Base-by-base conservation (phyloP, 2,113 vertebrate species). In the Vulpes lagopus region DNA sequence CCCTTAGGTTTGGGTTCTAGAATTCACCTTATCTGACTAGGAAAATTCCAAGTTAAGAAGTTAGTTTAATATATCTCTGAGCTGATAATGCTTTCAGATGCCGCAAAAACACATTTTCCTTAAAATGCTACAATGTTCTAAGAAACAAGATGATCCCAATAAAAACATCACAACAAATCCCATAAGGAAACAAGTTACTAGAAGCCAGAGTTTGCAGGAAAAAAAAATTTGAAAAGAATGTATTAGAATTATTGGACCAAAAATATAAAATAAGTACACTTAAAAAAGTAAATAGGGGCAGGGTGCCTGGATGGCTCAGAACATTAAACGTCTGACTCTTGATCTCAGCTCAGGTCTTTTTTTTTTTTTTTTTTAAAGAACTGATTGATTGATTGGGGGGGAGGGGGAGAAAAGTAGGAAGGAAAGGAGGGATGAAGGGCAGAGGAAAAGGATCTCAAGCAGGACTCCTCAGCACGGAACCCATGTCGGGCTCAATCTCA, bases 1-100 rank as follows among this genome's bases (percentile, higher is more conserved):
- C 20, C 11, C 11, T 32, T 14, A 85, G 25, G n/a, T 64, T 23
- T 91, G 76, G n/a, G 32, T 17, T 80, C 51, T 89, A 9, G 59
- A 82, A 95, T 81, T 87, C 32, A 88, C 32, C 65, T 62, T 60
- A 92, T 71, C 30, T 94, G 32, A 87, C 25, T 43, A 88, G 79
- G 51, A 67, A 95, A 92, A 92, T 43, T 55, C 62, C 22, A 60
- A 79, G 15, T 10, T 27, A 91, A 53, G 27, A 81, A 71, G 10
- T 74, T 64, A 78, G 20, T 84, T 95, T 86, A 90, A 86, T 60
- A 3, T 43, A 65, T 91, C 32, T 73, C 38, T 69, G n/a, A 35
- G 35, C 11, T 95, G 76, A 64, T 25, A 95, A 38, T 80, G 35
- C 30, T 94, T 84, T n/a, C 55, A 81, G 38, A 32, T 80, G 53